Base-by-base conservation (phyloP, 1,140 invertebrate species). In the Eubasilissa regina region DNA sequence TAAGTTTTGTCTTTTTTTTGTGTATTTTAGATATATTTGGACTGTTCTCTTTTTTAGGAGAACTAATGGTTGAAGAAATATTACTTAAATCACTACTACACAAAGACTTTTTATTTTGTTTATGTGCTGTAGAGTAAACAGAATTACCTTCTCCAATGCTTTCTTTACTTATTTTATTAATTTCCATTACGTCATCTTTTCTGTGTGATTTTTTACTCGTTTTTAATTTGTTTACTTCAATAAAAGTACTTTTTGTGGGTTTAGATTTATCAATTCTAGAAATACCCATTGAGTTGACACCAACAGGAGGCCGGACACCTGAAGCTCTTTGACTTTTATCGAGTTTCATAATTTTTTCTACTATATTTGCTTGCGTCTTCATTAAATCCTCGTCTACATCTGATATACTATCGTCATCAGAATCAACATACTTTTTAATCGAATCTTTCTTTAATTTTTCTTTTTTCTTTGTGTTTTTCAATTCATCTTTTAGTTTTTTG, bases 391-490 rank as follows among this genome's bases (percentile, higher is more conserved):
- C 58, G 9, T 77, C 75, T 1, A 66, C 75, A 53, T 77, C 75
- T 10, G 75, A 77, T 48, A 68, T 66, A 21, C 75, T 77, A 25
- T 77, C 75, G 19, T 60, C 66, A 12, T 77, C 56, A 51, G 75
- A 66, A 77, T 64, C 58, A 9, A 17, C 4, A 25, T 35, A 55
- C 15, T 74, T 74, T 74, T 47, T 64, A 48, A 25, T 12, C 3
- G 35, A 51, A 47, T n/a, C 21, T 43, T 75, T 75, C 13, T 48
- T 58, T 6, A 6, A 1, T 62, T 43, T 58, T 35, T 75, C 8
- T 75, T 21, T 3, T 3, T 0, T 62, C 10, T 9, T 58, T 12
- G 51, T 15, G 7, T 21, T 19, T 4, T 13, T n/a, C n/a, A 13
- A 13, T 44, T 25, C 55, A 17, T 21, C 45, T 35, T 11, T 9